Conservation (phyloP, 2,888 invertebrate genomes). For the Machimus atricapillus region DNA sequence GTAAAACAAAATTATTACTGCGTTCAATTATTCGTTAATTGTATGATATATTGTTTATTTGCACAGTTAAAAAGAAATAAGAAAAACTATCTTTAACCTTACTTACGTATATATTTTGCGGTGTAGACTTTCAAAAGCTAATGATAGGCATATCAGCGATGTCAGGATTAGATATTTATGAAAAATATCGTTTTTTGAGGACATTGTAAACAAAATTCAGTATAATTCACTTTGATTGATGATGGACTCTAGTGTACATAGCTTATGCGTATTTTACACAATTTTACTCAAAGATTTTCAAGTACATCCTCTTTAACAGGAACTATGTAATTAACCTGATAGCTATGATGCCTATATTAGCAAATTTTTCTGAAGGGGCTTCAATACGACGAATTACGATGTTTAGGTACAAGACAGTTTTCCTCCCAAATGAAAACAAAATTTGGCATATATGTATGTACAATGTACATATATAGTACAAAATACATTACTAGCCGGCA, state of each 20-base stretch:
- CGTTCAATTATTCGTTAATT: not conserved
- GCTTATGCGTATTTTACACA: not conserved
- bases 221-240: not conserved
- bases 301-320: no score
- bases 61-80: not conserved
- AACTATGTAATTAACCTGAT: no score
- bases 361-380: no score
- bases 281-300: no score
- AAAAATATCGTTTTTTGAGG: not conserved
- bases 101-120: no score
- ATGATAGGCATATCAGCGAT: not conserved
- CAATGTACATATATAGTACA: no score
- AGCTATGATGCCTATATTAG: no score
- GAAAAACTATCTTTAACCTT: not conserved
- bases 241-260: not conserved
- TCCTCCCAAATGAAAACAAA: no score
- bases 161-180: not conserved
- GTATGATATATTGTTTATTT: not conserved
- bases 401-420: no score
- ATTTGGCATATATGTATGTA: no score
- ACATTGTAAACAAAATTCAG: not conserved
- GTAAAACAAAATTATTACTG: not conserved
- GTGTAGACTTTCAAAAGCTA: not conserved
- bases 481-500: no score
- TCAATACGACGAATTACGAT: no score